A percentile compares a stretch with the other conserved stretches of the same genome.
Evolutionary conservation across 2,888 invertebrate genomes (phyloP).

Genomic region (Buathra laborator): DNA sequence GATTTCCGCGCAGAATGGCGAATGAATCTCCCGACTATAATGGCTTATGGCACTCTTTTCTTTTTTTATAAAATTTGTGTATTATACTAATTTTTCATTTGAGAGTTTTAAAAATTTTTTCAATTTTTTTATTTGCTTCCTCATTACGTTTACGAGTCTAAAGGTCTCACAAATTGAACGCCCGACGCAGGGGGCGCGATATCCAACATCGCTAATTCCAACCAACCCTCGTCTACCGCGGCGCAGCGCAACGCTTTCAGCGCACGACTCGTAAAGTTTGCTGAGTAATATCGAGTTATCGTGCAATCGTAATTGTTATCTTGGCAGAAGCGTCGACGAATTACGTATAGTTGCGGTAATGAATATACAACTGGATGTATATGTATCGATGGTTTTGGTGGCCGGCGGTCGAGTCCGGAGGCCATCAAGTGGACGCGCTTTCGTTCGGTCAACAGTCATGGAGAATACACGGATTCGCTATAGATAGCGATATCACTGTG

Average conservation of each 20-base stretch:
- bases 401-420: not conserved
- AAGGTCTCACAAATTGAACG: not conserved
- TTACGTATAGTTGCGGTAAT: slow-evolving; percentile 15
- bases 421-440: slow-evolving; percentile 25
- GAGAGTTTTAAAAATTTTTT: no score
- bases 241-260: not conserved
- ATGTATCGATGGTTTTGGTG: slow-evolving; percentile 19
- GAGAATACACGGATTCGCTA: slow-evolving; percentile 21
- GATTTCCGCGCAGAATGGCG: no score
- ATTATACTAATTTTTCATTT: no score
- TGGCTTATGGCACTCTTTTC: no score
- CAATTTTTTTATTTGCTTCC: no score
- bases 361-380: not conserved
- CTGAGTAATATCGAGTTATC: slow-evolving; percentile 39
- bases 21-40: no score
- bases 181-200: not conserved
- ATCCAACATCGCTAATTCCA: slow-evolving; percentile 7
- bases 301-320: slow-evolving; percentile 45
- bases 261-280: slow-evolving; percentile 36
- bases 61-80: no score
- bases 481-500: slow-evolving; percentile 40
- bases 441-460: slow-evolving; percentile 30
- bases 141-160: no score
- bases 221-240: not conserved
- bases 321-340: slow-evolving; percentile 36